Evolutionary conservation across 2,888 invertebrate species (phyloP), one percentile per base, ranked within the genome.

Genomic region (Lathronympha strigana): DNA sequence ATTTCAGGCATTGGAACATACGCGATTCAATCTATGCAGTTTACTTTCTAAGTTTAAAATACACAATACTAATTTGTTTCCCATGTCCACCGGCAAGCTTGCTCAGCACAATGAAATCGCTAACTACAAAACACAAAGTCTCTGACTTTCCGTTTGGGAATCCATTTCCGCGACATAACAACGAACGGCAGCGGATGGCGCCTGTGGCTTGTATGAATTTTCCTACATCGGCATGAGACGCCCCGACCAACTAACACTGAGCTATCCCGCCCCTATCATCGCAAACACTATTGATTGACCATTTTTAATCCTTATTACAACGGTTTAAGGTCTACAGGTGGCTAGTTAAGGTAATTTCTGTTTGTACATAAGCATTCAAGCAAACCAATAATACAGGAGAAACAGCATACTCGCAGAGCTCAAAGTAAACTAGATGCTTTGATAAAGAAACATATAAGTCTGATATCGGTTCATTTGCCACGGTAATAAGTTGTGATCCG

Each of bases 151-250:
- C 86, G 81, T 77, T 82, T 72, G 70, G 71, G 77, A 72, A 76
- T 84, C 85, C 82, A 89, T 89, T 89, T 89, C 88, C 87, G 80
- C 74, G 70, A 76, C 79, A 79, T 81, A 82, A 83, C 81, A 78
- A 76, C 76, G 66, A 74, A 74, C 77, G 75, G 73, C 73, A 71
- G 74, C 82, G 84, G 82, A 84, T 86, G 79, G 75, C 82, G 76
- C 77, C 78, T 76, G 76, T 79, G 73, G 78, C 81, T 81, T 82
- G 79, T 84, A 85, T 85, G 85, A 87, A 83, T 83, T 83, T 83
- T 78, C 79, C 76, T 77, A 73, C 75, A 73, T 63, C 33, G 64
- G 67, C 72, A 69, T 57, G 66, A 68, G 69, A 69, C 54, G 53
- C 64, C 66, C 55, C 68, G 72, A 69, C 85, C 82, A 81, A 63